A percentile compares a stretch with the other conserved stretches of the same genome.
phyloP scores from a whole-genome alignment of 2,888 invertebrate genomes.

The Microctonus hyperodae region DNA sequence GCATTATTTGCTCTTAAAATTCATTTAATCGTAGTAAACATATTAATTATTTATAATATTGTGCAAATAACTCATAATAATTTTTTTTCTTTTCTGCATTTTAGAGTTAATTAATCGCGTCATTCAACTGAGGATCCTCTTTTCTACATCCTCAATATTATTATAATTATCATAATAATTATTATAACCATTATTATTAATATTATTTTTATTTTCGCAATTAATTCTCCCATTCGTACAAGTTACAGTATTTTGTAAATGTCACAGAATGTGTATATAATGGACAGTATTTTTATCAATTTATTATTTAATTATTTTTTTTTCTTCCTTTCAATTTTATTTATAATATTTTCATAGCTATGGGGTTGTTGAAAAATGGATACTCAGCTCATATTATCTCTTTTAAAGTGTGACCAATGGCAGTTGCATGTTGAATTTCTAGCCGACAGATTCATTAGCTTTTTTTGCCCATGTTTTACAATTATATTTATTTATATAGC shows the following conservation, averaged over 20 bases:
- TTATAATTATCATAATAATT: constrained; percentile 29
- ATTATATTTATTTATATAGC: no score
- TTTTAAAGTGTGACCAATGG: constrained; percentile 57
- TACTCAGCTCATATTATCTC: constrained; percentile 58
- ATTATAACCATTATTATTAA: constrained; percentile 16
- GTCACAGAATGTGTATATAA: constrained; percentile 43
- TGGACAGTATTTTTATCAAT: constrained; percentile 44
- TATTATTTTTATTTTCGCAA: constrained; percentile 14
- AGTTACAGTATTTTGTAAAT: constrained; percentile 36
- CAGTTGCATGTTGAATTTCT: constrained; percentile 60
- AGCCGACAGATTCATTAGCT: constrained; percentile 55
- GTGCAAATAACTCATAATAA: constrained; percentile 60
- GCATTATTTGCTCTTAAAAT: constrained; percentile 55
- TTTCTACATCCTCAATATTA: constrained; percentile 38
- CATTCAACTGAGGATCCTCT: constrained; percentile 48
- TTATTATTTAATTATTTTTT: constrained; percentile 17
- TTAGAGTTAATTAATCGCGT: constrained; percentile 53
- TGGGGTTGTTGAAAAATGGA: constrained; percentile 54
- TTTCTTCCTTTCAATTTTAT: constrained; percentile 25
- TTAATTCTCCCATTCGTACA: constrained; percentile 35
- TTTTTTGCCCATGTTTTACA: constrained; percentile 44
- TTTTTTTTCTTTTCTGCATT: constrained; percentile 46
- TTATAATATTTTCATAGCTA: constrained; percentile 51
- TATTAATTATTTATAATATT: constrained; percentile 60
- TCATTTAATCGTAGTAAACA: constrained; percentile 55